Evolutionary conservation across 1,140 invertebrate genomes (phyloP), one percentile per base, ranked within the genome.

Genomic region (Drosophila pseudoananassae): DNA sequence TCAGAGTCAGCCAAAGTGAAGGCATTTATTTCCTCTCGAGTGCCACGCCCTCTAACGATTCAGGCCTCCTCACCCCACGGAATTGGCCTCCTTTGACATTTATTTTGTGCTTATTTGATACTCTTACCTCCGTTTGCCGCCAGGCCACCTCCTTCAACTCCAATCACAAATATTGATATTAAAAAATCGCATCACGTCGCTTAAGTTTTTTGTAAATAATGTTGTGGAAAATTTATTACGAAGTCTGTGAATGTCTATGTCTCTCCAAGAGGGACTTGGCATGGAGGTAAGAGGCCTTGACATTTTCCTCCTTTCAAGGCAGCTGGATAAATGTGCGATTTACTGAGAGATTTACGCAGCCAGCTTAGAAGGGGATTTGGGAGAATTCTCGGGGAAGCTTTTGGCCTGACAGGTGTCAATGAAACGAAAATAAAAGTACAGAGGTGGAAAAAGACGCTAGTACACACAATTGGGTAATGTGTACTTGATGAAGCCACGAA

Each of bases 161-260:
- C 25, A 27, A 4, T 9, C 17, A 63, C 74, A 85, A 85, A 85
- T 85, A 85, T 87, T 87, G 83, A 87, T 87, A 87, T 82, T 88
- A 87, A 88, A 83, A 88, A 87, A 87, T 88, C 82, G 65, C 78
- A 82, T 82, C 82, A 87, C 82, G 83, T 88, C 82, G 60, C 75
- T 76, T 69, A 63, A 65, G 71, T 82, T 74, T 74, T 51, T 85
- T 87, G 82, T 87, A 87, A 87, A 87, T 87, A 87, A 87, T 87
- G 82, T 87, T 81, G 69, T 84, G 78, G 78, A 87, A 82, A 87
- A 87, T 87, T 73, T 87, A 88, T 88, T 88, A 78, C 47, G 70
- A 71, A 69, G 57, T 20, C 20, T 20, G 60, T 59, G 31, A 23
- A 57, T 69, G 47, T 63, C 20, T 33, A 43, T 52, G 73, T 61